These are phyloP conservation scores for Trachelus tabidus DNA, from an alignment of 2,888 invertebrate species.

Conservation along the genomic window DNA sequence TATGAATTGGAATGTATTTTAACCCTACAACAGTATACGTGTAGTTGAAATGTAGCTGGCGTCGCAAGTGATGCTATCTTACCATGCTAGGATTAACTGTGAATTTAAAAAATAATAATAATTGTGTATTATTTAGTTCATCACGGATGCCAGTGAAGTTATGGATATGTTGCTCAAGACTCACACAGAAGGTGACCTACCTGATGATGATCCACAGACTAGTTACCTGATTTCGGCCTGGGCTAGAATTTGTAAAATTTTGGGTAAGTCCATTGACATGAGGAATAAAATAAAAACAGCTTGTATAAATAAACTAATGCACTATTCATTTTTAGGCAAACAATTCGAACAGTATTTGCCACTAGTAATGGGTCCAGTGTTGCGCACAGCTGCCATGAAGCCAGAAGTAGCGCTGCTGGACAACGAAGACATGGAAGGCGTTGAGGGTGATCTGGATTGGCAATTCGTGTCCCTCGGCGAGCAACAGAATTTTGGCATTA, in stretches of 20 bases:
- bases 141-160: slow-evolving; percentile 91
- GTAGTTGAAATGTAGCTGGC: background rate
- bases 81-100: too few relatives aligned
- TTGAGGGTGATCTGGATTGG: slow-evolving; percentile 92
- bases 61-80: too few relatives aligned
- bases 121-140: slow-evolving; percentile 70
- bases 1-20: slow-evolving; percentile 25
- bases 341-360: slow-evolving; percentile 93
- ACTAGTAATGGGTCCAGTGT: slow-evolving; percentile 94
- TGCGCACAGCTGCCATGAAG: slow-evolving; percentile 91
- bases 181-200: slow-evolving; percentile 85
- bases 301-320: background rate
- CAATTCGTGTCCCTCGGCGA: slow-evolving; percentile 94
- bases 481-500: slow-evolving; percentile 94
- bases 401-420: slow-evolving; percentile 93
- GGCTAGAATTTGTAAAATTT: slow-evolving; percentile 97
- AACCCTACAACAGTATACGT: background rate
- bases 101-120: slow-evolving; percentile 1
- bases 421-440: slow-evolving; percentile 84
- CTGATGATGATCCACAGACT: slow-evolving; percentile 96
- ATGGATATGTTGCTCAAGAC: slow-evolving; percentile 95
- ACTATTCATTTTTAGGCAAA: slow-evolving; percentile 69
- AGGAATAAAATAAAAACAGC: background rate
- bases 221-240: slow-evolving; percentile 98
- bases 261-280: slow-evolving; percentile 67